A percentile compares a stretch with the other conserved stretches of the same genome.
phyloP scores from a whole-genome alignment of 2,888 invertebrate genomes.

The Loripinus fragilis region DNA sequence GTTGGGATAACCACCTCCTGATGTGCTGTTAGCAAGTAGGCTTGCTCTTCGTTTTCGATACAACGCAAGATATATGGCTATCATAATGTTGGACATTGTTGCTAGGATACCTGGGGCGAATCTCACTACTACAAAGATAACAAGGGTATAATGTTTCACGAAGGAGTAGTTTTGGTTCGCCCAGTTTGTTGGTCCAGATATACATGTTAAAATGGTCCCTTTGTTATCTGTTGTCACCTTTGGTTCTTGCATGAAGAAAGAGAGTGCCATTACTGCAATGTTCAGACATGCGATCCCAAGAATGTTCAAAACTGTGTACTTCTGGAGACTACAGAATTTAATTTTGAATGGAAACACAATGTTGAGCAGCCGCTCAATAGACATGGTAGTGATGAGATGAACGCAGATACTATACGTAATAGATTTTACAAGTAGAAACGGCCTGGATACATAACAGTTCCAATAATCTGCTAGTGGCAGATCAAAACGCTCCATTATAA shows the following conservation, averaged over 20 bases:
- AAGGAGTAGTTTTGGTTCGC: neutral
- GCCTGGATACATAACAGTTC: neutral
- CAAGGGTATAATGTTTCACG: neutral
- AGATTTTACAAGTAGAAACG: neutral
- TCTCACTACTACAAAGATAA: neutral
- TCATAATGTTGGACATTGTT: neutral
- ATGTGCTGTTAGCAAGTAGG: neutral
- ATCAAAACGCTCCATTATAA: neutral
- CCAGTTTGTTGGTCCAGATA: neutral
- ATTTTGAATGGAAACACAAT: neutral
- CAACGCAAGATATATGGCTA: neutral
- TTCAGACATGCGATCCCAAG: neutral
- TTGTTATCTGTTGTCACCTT: neutral
- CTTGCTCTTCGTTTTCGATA: neutral
- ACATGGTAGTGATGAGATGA: slow-evolving; percentile 1
- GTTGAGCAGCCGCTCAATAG: neutral
- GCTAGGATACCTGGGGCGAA: neutral
- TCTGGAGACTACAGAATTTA: neutral
- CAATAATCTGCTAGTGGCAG: neutral
- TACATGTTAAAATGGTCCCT: neutral
- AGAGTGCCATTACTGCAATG: neutral
- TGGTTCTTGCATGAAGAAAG: neutral
- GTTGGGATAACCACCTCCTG: neutral
- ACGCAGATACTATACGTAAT: neutral
- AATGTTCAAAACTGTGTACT: neutral